Conservation (phyloP, 2,888 invertebrate species). For the Philhelius pedissequus region DNA sequence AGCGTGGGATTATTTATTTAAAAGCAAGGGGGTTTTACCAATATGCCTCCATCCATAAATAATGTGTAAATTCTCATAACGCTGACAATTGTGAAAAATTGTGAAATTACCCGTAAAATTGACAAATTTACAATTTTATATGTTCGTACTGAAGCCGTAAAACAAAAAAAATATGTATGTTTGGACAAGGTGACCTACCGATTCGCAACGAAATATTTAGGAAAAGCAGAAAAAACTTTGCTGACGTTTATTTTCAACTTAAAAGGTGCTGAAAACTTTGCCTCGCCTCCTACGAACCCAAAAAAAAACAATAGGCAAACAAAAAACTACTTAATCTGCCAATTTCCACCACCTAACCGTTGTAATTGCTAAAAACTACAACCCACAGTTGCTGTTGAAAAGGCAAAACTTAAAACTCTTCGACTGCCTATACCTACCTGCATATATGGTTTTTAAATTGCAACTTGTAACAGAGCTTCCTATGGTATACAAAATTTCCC, state of each 20-base stretch:
- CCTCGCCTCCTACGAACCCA: background rate
- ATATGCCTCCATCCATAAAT: background rate
- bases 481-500: background rate
- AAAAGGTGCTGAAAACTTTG: constrained; percentile 33
- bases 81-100: background rate
- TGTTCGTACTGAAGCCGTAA: background rate
- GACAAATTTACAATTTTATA: constrained; percentile 17
- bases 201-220: background rate
- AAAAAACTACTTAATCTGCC: background rate
- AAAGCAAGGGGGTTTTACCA: background rate
- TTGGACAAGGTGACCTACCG: background rate
- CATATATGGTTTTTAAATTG: background rate
- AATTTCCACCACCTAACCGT: constrained; percentile 1
- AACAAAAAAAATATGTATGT: no score
- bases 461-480: constrained; percentile 22
- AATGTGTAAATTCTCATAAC: background rate
- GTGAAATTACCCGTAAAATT: constrained; percentile 40
- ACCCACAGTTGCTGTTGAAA: background rate
- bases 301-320: background rate
- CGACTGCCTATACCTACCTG: no score
- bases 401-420: background rate
- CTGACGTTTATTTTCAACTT: constrained; percentile 34
- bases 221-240: background rate
- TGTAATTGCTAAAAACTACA: constrained; percentile 48
- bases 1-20: no score